Conservation (phyloP, 2,888 invertebrate genomes). For the Netelia virgata region DNA sequence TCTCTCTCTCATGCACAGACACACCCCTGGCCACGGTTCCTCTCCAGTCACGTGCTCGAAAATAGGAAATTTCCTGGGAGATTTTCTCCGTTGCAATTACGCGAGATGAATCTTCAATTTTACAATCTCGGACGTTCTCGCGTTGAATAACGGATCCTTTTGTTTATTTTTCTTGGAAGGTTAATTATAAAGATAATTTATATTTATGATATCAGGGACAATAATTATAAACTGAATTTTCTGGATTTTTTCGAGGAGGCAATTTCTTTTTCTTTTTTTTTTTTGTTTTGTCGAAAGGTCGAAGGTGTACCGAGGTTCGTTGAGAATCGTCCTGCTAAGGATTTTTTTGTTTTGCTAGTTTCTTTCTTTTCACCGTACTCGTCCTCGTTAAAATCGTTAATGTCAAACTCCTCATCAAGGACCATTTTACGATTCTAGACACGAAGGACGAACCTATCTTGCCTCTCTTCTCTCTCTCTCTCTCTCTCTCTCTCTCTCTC, state of each 20-base stretch:
- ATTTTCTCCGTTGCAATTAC: background rate
- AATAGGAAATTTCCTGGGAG: background rate
- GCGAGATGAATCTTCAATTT: background rate
- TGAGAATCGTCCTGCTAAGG: conserved; percentile 18
- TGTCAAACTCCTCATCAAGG: conserved; percentile 11
- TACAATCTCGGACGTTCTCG: background rate
- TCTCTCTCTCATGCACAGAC: background rate
- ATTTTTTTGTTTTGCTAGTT: background rate
- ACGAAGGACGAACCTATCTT: conserved; percentile 5
- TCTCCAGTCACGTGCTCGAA: conserved; percentile 1
- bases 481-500: no score
- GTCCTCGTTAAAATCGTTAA: conserved; percentile 43
- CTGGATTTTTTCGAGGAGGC: no score
- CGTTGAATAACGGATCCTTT: background rate
- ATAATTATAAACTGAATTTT: no score
- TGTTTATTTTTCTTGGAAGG: no score
- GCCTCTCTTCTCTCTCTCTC: background rate
- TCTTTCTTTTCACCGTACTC: conserved; percentile 13
- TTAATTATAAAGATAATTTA: no score
- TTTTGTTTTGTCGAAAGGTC: no score
- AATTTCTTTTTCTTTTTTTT: no score
- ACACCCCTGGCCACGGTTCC: background rate
- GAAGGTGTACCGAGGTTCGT: background rate
- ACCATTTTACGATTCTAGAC: conserved; percentile 41
- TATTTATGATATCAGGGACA: no score